phyloP scores from a whole-genome alignment of 92 coral and sea anemone species.

The Pocillopora meandrina region DNA sequence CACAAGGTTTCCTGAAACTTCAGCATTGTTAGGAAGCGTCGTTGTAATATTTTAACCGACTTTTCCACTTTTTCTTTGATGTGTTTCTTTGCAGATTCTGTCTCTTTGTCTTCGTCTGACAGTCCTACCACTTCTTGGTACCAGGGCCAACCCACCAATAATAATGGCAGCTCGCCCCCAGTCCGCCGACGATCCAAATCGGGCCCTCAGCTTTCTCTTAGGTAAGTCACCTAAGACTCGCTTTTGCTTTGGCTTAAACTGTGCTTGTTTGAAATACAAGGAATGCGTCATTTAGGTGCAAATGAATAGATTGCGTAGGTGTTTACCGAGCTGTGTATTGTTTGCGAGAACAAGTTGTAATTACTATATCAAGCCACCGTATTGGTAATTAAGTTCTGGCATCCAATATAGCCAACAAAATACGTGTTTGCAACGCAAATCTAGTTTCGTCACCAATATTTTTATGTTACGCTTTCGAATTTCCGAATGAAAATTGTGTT shows the following conservation, averaged over 20 bases:
- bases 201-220: constrained; percentile 85
- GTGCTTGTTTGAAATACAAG: not conserved
- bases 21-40: not conserved
- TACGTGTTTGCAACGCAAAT: not conserved
- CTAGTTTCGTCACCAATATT: not conserved
- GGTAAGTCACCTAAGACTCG: constrained; percentile 56
- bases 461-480: not conserved
- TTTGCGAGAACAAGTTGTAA: not conserved
- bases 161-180: constrained; percentile 79
- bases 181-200: constrained; percentile 85
- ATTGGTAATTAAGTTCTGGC: not conserved
- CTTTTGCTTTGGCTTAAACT: not conserved
- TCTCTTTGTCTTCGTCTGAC: constrained; percentile 94
- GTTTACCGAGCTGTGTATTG: not conserved
- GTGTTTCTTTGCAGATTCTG: constrained; percentile 73
- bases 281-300: not conserved
- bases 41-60: not conserved
- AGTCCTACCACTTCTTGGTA: constrained; percentile 95
- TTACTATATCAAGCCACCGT: not conserved
- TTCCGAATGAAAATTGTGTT: too few species aligned
- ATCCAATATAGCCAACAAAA: not conserved
- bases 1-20: not conserved
- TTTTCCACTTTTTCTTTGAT: not conserved
- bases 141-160: constrained; percentile 66
- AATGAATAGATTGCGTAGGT: not conserved